Percentiles rank a stretch among this genome's conserved stretches.
These are phyloP conservation scores for Semotilus atromaculatus DNA, from an alignment of 2,797 vertebrate species.

Conservation along the genomic window DNA sequence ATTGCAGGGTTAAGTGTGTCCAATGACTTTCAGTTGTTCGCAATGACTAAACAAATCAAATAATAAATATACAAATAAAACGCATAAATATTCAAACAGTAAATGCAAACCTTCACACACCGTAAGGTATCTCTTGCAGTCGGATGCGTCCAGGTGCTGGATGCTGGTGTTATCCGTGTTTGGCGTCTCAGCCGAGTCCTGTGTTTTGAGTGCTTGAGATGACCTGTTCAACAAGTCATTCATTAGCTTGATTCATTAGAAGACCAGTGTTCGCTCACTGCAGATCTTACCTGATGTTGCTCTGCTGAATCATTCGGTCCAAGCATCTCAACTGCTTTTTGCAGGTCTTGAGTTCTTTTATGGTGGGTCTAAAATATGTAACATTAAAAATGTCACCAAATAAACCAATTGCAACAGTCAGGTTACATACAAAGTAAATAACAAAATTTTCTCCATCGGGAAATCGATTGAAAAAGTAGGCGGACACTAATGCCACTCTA, in stretches of 20 bases:
- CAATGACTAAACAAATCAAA: neutral
- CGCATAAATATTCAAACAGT: neutral
- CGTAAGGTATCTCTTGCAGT: constrained; percentile 73
- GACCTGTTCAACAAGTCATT: constrained; percentile 8
- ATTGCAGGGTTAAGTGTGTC: neutral
- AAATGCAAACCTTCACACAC: constrained; percentile 59
- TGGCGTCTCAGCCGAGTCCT: constrained; percentile 46
- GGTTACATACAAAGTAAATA: neutral
- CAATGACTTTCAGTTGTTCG: neutral
- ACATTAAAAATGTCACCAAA: neutral
- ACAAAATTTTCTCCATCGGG: neutral
- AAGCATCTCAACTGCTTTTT: constrained; percentile 83
- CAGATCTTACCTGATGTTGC: constrained; percentile 58
- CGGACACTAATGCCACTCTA: too few species aligned
- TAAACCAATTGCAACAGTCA: neutral
- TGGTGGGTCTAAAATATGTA: constrained; percentile 74
- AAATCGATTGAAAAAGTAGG: too few species aligned
- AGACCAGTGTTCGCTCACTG: neutral
- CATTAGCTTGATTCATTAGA: neutral
- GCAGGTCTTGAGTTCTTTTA: constrained; percentile 81
- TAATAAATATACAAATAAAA: neutral
- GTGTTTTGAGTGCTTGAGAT: constrained; percentile 1
- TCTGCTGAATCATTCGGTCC: constrained; percentile 77
- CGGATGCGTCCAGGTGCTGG: constrained; percentile 59
- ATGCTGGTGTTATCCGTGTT: constrained; percentile 19